Evolutionary conservation across 1,140 invertebrate species (phyloP).

Genomic region (Heliconius hewitsoni): DNA sequence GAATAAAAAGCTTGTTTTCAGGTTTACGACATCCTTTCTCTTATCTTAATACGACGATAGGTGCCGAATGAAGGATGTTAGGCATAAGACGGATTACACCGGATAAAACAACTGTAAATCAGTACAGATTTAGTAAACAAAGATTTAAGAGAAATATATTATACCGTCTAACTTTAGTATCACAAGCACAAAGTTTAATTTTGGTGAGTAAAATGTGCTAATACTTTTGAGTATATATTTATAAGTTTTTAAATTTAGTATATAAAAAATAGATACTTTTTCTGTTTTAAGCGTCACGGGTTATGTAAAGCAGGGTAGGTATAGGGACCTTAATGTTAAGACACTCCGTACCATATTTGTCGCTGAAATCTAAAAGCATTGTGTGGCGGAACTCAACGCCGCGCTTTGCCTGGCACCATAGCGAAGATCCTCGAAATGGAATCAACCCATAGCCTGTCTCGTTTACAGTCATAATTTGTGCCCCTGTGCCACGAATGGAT

Average conservation of each 20-base stretch:
- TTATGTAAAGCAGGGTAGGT: neutral
- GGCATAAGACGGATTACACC: slow-evolving; percentile 50
- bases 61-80: slow-evolving; percentile 63
- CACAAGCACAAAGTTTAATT: neutral
- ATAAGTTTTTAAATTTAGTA: too few relatives aligned
- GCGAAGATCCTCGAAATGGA: neutral
- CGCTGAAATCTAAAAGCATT: too few relatives aligned
- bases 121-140: slow-evolving; percentile 49
- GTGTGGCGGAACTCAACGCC: too few relatives aligned
- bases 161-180: slow-evolving; percentile 4
- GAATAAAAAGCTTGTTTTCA: slow-evolving; percentile 70
- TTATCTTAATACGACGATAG: slow-evolving; percentile 70
- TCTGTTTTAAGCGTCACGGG: too few relatives aligned
- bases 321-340: neutral
- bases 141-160: slow-evolving; percentile 19
- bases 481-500: too few relatives aligned
- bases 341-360: neutral
- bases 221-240: too few relatives aligned
- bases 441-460: neutral
- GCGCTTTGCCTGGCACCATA: too few relatives aligned
- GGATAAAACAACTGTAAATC: slow-evolving; percentile 49
- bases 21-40: slow-evolving; percentile 68
- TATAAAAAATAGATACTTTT: too few relatives aligned
- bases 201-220: too few relatives aligned
- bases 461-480: neutral